Conservation (phyloP, 2,888 invertebrate species). For the Ormyrus nitidulus region DNA sequence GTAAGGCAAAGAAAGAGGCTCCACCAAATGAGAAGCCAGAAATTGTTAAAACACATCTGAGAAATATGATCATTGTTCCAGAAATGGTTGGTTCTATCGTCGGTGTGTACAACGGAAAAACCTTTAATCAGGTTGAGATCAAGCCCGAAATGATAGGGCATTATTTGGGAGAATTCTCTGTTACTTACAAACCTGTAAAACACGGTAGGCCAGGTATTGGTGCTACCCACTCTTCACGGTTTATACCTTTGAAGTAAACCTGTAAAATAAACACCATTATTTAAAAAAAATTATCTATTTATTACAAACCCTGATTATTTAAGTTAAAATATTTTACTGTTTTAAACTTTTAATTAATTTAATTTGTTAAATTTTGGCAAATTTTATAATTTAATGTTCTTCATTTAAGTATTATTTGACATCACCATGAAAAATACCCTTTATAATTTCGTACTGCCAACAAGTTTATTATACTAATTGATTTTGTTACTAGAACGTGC, state of each 20-base stretch:
- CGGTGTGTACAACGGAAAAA: slow-evolving; percentile 98
- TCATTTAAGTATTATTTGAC: too few species aligned
- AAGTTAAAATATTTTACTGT: too few species aligned
- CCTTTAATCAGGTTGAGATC: slow-evolving; percentile 91
- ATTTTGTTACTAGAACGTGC: too few species aligned
- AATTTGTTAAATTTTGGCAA: too few species aligned
- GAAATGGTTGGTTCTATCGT: slow-evolving; percentile 99
- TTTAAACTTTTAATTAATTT: too few species aligned
- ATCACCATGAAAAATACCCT: too few species aligned
- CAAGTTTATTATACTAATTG: too few species aligned
- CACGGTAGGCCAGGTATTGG: slow-evolving; percentile 98
- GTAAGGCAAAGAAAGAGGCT: slow-evolving; percentile 96
- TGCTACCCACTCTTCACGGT: slow-evolving; percentile 97
- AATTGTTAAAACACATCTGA: slow-evolving; percentile 98
- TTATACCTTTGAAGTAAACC: slow-evolving; percentile 95
- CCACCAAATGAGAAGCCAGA: slow-evolving; percentile 98
- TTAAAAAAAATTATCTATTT: not conserved
- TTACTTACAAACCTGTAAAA: slow-evolving; percentile 98
- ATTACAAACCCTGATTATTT: not conserved
- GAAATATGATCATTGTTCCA: slow-evolving; percentile 99
- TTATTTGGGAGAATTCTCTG: slow-evolving; percentile 96
- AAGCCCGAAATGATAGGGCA: slow-evolving; percentile 99
- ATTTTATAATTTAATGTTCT: too few species aligned
- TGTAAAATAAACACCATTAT: slow-evolving; percentile 40
- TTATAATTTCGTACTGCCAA: too few species aligned